Percentiles rank a stretch among this genome's conserved stretches.
Evolutionary conservation across 2,113 vertebrate genomes (phyloP).

Genomic region (Dipodomys stephensi): DNA sequence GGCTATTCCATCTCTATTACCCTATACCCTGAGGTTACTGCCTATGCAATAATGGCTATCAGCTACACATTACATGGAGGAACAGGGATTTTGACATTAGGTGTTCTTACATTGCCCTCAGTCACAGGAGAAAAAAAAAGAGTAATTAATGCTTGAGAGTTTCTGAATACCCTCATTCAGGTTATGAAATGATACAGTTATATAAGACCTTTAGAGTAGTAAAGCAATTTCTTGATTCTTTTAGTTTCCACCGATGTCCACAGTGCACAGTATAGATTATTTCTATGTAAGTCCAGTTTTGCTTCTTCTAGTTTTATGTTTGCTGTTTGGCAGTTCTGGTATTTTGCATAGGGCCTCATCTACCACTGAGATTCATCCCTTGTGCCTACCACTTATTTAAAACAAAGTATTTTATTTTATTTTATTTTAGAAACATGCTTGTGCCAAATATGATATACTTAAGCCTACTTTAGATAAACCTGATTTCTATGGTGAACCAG

Average conservation of each 20-base stretch:
- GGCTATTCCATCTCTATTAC: background rate
- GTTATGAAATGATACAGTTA: no score
- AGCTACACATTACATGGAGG: no score
- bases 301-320: background rate
- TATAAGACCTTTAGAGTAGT: no score
- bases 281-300: background rate
- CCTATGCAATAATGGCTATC: no score
- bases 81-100: no score
- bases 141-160: no score
- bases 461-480: background rate
- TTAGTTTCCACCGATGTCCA: background rate
- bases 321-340: background rate
- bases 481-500: constrained; percentile 4
- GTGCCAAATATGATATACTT: background rate
- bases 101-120: no score
- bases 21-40: no score
- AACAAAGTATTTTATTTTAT: background rate
- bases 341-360: background rate
- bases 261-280: background rate
- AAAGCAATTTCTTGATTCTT: no score
- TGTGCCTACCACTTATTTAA: background rate
- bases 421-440: background rate
- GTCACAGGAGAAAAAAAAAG: no score
- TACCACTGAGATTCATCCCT: background rate
- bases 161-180: no score